Evolutionary conservation across 2,113 vertebrate genomes (phyloP), one percentile per base, ranked within the genome.

Genomic region (Campylomormyrus tamandua): DNA sequence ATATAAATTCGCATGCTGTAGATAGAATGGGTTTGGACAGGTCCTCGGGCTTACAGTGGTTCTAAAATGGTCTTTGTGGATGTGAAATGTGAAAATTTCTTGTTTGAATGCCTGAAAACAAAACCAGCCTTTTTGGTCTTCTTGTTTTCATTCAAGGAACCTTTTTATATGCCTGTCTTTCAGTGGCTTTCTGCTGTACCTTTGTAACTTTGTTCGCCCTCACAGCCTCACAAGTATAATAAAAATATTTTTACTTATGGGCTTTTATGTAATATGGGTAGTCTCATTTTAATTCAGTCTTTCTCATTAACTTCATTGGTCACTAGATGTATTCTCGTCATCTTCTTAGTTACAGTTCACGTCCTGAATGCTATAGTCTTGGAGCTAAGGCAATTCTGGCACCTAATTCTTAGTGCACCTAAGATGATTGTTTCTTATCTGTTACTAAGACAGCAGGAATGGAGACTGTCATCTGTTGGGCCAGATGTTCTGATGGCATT

Each of bases 401-500:
- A 2, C 74, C 15, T 42, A 42, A 42, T 42, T 42, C 39, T 42
- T 42, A 50, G 83, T 85, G 83, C 83, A 86, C 24, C 46, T 86
- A 11, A 86, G 42, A 86, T 49, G 11, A 17, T 50, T 0, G 3
- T 21, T 84, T 48, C 17, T 21, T n/a, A 39, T 88, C 56, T 53
- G n/a, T 53, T 24, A 35, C 49, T 74, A 11, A 39, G 74, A 80
- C 21, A 13, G 46, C 70, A 74, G 49, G 27, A 52, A 39, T 80
- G 70, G 42, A 80, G 31, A 39, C 66, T 49, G 17, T 89, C 35
- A 13, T 19, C 24, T 53, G 50, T 50, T 45, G 80, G 39, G 19
- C 35, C 39, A 66, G 52, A 89, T 89, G 77, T 62, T 85, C 80
- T 89, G 80, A 58, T 62, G 35, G 52, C 52, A 46, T 56, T 89